Percentiles rank a stretch among this genome's conserved stretches.
phyloP scores from a whole-genome alignment of 2,113 vertebrate species.

The Pogonocichla stellata region DNA sequence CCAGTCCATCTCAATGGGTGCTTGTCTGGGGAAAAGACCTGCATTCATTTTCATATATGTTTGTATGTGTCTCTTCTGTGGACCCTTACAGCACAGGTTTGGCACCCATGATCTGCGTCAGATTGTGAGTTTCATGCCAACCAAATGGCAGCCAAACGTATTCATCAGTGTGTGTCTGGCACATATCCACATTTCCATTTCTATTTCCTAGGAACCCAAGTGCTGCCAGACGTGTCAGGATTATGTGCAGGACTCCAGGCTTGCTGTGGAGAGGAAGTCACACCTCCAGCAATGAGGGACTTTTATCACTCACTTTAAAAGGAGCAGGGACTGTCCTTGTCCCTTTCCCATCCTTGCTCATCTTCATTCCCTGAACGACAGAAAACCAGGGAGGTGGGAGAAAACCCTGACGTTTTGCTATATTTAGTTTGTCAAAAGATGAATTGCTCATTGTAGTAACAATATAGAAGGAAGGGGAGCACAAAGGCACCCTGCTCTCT shows the following conservation, averaged over 20 bases:
- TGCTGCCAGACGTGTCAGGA: accelerated
- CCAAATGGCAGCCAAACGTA: background rate
- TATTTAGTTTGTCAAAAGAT: background rate
- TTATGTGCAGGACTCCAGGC: accelerated
- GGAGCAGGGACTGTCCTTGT: background rate
- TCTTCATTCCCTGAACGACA: background rate
- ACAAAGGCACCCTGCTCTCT: accelerated
- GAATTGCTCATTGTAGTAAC: background rate
- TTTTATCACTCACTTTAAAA: background rate
- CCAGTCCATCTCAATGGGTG: background rate
- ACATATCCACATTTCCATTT: background rate
- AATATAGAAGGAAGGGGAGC: background rate
- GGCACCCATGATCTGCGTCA: background rate
- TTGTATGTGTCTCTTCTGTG: background rate
- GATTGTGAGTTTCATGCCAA: background rate
- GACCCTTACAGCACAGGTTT: background rate
- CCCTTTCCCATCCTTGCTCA: background rate
- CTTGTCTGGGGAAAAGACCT: background rate
- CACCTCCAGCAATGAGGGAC: background rate
- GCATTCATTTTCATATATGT: background rate
- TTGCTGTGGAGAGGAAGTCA: background rate
- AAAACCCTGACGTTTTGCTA: background rate
- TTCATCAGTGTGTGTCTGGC: background rate
- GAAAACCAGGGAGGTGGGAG: background rate
- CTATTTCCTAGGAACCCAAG: background rate